phyloP scores from a whole-genome alignment of 2,113 vertebrate genomes.

The Ailuropoda melanoleuca region DNA sequence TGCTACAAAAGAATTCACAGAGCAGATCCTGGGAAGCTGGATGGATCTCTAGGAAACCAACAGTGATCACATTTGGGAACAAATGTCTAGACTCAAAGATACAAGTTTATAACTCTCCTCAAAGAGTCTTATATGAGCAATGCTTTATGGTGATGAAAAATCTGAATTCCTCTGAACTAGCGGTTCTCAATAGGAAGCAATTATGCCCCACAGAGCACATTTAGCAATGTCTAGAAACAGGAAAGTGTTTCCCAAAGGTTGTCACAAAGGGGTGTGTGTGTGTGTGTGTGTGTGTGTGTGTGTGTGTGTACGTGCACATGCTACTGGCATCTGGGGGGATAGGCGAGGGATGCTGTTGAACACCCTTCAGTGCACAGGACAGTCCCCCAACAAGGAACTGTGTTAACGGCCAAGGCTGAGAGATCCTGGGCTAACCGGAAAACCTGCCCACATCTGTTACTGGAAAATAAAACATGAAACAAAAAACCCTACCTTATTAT shows the following conservation, averaged over 20 bases:
- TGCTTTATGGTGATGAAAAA: background rate
- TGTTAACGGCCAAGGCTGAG: background rate
- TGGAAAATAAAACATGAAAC: background rate
- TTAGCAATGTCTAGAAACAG: background rate
- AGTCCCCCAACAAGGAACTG: background rate
- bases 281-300: background rate
- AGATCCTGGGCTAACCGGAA: background rate
- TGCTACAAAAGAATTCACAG: background rate
- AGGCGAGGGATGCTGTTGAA: background rate
- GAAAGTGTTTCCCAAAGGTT: background rate
- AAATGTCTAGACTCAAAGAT: background rate
- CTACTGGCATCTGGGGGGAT: background rate
- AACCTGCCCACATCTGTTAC: background rate
- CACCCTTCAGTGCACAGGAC: background rate
- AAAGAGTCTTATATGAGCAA: background rate
- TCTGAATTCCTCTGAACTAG: conserved; percentile 12
- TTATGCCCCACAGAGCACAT: background rate
- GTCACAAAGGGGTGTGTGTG: background rate
- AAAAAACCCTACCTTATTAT: background rate
- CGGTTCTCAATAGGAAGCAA: background rate
- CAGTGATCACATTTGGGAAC: background rate
- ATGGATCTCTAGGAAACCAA: background rate
- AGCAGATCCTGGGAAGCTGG: background rate
- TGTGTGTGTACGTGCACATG: fast-evolving
- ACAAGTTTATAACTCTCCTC: background rate